Evolutionary conservation across 30 jellyfish, hydroid and myxozoan species (phyloP), one percentile per base, ranked within the genome.

Genomic region (Phacellophora camtschatica): DNA sequence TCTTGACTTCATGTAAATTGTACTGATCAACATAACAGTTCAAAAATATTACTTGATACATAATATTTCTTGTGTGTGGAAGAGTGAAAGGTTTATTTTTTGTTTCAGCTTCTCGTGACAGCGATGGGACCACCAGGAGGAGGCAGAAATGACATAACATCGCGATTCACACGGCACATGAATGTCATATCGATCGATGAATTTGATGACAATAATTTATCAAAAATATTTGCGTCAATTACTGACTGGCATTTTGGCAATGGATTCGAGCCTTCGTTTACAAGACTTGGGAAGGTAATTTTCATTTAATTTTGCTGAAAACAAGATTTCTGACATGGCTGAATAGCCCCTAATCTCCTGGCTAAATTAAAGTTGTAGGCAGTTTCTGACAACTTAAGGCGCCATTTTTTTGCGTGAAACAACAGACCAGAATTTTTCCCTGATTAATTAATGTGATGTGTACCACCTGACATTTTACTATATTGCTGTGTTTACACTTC

Each of bases 101-200:
- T 9, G 11, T 84, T 36, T 19, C 58, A 94, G 99, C 92, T 94
- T 5, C 82, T 94, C 32, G 96, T 94, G 19, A 71, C 99, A 0
- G 99, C 99, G 15, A 94, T 94, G 99, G 96, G 97, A 46, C 99
- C 99, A 0, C 99, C 99, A 9, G 99, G 99, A 3, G 99, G 99
- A 8, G 99, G 99, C 6, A 80, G 99, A 19, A 94, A 94, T 81
- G 97, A 94, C 85, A 74, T 94, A 48, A 86, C 99, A 28, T 45
- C 85, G 30, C 58, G 99, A 18, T 94, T 94, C 66, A 64, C 92
- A 3, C 88, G 99, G 15, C 99, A 94, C 83, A 67, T 74, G 95
- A 94, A 86, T 32, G 91, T 94, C 66, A 81, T 94, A n/a, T 94
- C 99, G 31, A 88, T 94, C 62, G 89, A 90, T 19, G 99, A 94